Base-by-base conservation (phyloP, 2,888 invertebrate genomes). In the Leucoma salicis region DNA sequence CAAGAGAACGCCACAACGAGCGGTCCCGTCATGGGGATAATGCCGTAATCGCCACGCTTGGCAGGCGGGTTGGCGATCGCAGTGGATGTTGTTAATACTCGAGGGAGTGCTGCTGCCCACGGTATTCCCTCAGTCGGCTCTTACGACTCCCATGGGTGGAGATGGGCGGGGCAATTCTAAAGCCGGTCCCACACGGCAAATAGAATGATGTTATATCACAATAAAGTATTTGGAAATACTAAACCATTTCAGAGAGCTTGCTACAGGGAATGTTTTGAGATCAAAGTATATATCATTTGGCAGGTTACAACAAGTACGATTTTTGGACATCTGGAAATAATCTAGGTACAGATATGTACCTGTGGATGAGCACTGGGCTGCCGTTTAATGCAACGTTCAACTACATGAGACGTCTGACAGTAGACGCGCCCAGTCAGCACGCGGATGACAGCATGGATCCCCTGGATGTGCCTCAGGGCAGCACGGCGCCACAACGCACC, bases 251-350 rank as follows among this genome's bases (percentile, higher is more conserved):
- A n/a, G n/a, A n/a, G n/a, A n/a, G n/a, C n/a, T n/a, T n/a, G n/a
- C n/a, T n/a, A n/a, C n/a, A n/a, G n/a, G n/a, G n/a, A n/a, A n/a
- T n/a, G n/a, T n/a, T n/a, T n/a, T n/a, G n/a, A n/a, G n/a, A n/a
- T n/a, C n/a, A n/a, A n/a, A n/a, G n/a, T n/a, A n/a, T n/a, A n/a
- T 21, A 21, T 27, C 2, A 27, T 35, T 63, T 59, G n/a, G 14
- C 77, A 92, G 92, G 92, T 3, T 95, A 95, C 78, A 94, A 93
- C 58, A 94, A 95, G 71, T 95, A 94, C 66, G 95, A 96, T 74
- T 96, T 95, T 81, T 96, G 96, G 96, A 96, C 96, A 66, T 96
- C 96, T 44, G 96, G 96, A 48, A 96, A 96, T 82, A 94, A 95
- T 63, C 88, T 96, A 44, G 96, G 96, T 24, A 95, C 96, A 11